Percentiles rank a stretch among this genome's conserved stretches.
These are phyloP conservation scores for Myotis myotis DNA, from an alignment of 2,797 vertebrate species.

Conservation along the genomic window DNA sequence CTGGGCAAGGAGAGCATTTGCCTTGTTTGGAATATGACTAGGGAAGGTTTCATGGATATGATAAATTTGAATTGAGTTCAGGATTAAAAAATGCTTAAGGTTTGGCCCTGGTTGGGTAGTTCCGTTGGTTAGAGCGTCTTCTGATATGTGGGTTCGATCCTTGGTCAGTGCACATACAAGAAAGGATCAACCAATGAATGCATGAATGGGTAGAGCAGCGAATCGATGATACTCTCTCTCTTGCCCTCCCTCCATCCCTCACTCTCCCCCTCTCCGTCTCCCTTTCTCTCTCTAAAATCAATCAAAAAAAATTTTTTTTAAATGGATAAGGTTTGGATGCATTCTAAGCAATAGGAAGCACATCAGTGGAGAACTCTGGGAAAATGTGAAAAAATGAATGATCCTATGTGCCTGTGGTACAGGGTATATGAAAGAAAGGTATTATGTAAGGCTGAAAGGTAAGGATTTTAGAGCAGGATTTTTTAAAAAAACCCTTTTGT, in stretches of 20 bases:
- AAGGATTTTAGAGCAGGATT: not conserved
- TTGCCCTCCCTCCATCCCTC: not conserved
- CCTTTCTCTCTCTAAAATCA: not conserved
- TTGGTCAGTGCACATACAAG: not conserved
- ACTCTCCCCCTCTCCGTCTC: not conserved
- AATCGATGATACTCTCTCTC: not conserved
- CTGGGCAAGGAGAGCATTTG: not conserved
- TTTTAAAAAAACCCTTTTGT: not conserved
- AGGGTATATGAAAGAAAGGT: not conserved
- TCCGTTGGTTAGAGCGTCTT: not conserved
- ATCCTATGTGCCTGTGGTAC: not conserved
- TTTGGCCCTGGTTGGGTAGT: not conserved
- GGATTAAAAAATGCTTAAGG: not conserved
- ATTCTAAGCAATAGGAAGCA: not conserved
- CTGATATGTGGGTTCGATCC: not conserved
- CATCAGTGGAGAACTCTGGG: not conserved
- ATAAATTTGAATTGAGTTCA: constrained; percentile 47
- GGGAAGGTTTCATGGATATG: not conserved
- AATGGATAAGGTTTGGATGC: not conserved
- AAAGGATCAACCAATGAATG: not conserved
- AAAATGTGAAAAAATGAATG: constrained; percentile 1
- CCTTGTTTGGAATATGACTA: constrained; percentile 13
- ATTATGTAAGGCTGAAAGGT: not conserved
- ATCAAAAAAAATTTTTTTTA: not conserved
- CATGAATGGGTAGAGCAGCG: not conserved